phyloP scores from a whole-genome alignment of 2,113 vertebrate genomes.

The Etheostoma spectabile region DNA sequence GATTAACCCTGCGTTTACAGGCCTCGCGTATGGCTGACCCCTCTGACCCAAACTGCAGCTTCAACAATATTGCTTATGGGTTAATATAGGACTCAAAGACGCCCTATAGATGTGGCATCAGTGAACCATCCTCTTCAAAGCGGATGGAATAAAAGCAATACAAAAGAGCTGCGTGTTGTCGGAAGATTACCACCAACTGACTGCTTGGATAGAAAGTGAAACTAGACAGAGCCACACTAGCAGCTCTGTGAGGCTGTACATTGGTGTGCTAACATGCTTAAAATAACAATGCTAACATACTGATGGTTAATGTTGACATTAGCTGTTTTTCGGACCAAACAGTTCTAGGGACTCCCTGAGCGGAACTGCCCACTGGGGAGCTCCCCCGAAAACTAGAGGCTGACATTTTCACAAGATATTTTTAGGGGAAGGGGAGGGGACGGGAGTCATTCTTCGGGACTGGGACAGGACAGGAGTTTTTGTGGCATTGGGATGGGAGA shows the following conservation, averaged over 20 bases:
- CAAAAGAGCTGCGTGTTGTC: constrained; percentile 17
- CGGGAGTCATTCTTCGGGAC: no score
- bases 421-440: no score
- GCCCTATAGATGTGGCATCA: constrained; percentile 21
- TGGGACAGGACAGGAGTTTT: no score
- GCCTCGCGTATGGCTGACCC: constrained; percentile 65
- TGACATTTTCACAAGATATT: no score
- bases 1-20: constrained; percentile 76
- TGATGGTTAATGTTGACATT: background rate
- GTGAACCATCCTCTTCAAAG: constrained; percentile 25
- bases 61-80: constrained; percentile 59
- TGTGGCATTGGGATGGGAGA: no score
- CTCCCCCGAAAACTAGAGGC: no score
- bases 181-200: constrained; percentile 11
- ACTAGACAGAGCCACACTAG: background rate
- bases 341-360: no score
- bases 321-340: no score
- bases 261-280: background rate
- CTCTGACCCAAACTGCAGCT: constrained; percentile 40
- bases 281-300: background rate
- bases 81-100: constrained; percentile 54
- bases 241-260: background rate
- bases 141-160: constrained; percentile 23
- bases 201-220: background rate
- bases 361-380: no score